Evolutionary conservation across 1,140 invertebrate species (phyloP), one percentile per base, ranked within the genome.

Genomic region (Goniozus legneri): DNA sequence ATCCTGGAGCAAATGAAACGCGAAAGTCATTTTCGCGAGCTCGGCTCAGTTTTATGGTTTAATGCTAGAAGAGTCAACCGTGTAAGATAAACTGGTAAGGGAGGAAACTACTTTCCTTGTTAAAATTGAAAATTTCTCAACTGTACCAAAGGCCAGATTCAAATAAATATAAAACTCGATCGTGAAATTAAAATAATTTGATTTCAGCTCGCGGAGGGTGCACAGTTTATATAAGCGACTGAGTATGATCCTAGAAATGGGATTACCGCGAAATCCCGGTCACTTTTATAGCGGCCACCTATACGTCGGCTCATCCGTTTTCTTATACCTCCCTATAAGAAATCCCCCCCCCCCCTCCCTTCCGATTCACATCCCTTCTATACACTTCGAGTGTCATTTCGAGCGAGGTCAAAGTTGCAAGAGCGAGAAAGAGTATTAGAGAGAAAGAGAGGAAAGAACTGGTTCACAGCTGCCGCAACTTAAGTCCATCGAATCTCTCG

Each of bases 211-310:
- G 30, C n/a, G 21, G 43, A 18, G n/a, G 36, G 21, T n/a, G 34
- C 19, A 12, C 20, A 16, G 24, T 35, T 15, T 22, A 27, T 7
- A 12, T 27, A 6, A 12, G 6, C 12, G 6, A 12, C 12, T 12
- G 24, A 27, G 24, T n/a, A 27, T 33, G 42, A 44, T 38, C 49
- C 39, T 12, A 43, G 43, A 40, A 52, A 59, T 54, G 55, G 65
- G 73, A 74, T 74, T 73, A 74, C n/a, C 69, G 65, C 65, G 51
- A 69, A 72, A 75, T 73, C 69, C 65, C 61, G 65, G 63, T 68
- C 62, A 71, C 59, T 71, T 63, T 62, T 67, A 63, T 65, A 60
- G 57, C 4, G 24, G 24, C 4, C 49, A n/a, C n/a, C n/a, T n/a
- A n/a, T n/a, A n/a, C n/a, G n/a, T n/a, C n/a, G n/a, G n/a, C n/a